phyloP scores from a whole-genome alignment of 92 coral and sea anemone genomes.

The Umimayanthus chanpuru region DNA sequence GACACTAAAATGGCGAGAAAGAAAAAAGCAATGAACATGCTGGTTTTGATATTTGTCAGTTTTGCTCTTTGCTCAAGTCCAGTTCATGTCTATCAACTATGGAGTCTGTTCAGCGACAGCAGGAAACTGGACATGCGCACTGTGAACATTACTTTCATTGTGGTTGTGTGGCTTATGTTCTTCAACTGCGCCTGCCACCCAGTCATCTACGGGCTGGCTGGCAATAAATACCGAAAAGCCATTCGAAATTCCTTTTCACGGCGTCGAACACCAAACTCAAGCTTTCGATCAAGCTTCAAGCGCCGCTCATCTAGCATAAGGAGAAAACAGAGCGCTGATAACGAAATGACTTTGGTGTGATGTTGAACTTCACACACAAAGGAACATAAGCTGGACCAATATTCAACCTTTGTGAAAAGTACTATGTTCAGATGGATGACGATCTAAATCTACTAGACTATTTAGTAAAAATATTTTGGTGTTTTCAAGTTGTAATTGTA shows the following conservation, averaged over 20 bases:
- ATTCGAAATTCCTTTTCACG: constrained; percentile 57
- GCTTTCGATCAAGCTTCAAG: background rate
- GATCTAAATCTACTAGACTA: too few species aligned
- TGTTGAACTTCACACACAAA: background rate
- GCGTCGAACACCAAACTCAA: constrained; percentile 28
- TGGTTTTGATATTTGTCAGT: constrained; percentile 59
- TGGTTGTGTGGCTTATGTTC: constrained; percentile 57
- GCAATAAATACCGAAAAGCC: constrained; percentile 74
- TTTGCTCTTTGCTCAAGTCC: constrained; percentile 73
- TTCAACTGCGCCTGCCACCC: constrained; percentile 76
- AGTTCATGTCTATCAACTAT: constrained; percentile 41
- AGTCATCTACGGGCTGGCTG: constrained; percentile 70
- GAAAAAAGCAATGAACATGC: constrained; percentile 76
- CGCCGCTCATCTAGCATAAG: background rate
- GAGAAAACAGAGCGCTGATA: constrained; percentile 7
- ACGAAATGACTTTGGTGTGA: background rate
- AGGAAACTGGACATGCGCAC: background rate
- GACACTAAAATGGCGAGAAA: constrained; percentile 60
- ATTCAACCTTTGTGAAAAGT: too few species aligned
- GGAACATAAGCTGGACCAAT: too few species aligned
- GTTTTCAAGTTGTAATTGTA: background rate
- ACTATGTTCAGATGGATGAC: too few species aligned
- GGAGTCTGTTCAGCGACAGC: constrained; percentile 38
- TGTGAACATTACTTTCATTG: constrained; percentile 49
- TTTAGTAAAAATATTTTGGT: too few species aligned